Conservation (phyloP, 2,113 vertebrate genomes). For the Rhadina sibilatrix region DNA sequence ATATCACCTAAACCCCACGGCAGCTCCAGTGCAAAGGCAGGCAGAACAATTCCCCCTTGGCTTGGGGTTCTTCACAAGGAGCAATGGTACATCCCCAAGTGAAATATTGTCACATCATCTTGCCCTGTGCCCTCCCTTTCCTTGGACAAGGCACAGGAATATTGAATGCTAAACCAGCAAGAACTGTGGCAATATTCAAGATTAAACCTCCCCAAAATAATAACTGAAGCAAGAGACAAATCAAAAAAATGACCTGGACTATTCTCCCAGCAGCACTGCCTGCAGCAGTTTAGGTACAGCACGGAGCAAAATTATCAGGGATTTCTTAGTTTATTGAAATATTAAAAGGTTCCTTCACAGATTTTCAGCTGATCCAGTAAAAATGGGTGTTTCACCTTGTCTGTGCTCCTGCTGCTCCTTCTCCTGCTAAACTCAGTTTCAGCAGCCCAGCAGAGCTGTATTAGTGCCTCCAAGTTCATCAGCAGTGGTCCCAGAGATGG, state of each 20-base stretch:
- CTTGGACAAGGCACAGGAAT: not conserved
- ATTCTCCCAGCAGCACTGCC: not conserved
- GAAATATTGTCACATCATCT: not conserved
- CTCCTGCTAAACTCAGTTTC: not conserved
- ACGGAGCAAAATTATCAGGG: not conserved
- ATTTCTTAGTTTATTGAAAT: not conserved
- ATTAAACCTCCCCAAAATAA: not conserved
- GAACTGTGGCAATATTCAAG: not conserved
- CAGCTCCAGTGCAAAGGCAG: not conserved
- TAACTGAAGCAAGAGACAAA: not conserved
- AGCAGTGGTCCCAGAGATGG: not conserved
- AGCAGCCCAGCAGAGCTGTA: not conserved
- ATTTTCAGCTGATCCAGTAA: not conserved
- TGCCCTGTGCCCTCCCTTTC: not conserved
- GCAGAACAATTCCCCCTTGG: not conserved
- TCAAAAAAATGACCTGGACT: not conserved
- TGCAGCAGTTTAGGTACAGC: not conserved
- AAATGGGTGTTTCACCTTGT: not conserved
- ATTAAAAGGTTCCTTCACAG: not conserved
- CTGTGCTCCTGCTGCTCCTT: not conserved
- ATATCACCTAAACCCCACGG: not conserved
- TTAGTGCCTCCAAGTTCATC: not conserved
- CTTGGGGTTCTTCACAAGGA: not conserved
- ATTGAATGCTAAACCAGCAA: not conserved
- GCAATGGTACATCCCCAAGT: not conserved